Conservation (phyloP, 1,140 invertebrate species). For the Phenacoccus solenopsis region DNA sequence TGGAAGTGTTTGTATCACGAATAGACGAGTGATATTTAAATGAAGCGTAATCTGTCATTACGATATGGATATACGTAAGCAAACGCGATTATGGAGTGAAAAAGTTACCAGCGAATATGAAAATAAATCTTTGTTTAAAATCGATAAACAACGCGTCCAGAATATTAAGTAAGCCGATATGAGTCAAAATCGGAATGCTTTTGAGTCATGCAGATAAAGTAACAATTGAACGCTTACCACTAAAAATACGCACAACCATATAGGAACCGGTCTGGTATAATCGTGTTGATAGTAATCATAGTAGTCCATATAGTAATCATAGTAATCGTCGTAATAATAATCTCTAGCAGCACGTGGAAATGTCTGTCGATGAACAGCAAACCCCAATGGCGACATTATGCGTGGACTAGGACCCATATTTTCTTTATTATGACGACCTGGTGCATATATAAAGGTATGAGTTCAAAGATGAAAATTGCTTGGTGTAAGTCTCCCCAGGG, state of each 20-base stretch:
- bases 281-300: conserved; percentile 24
- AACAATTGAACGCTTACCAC: conserved; percentile 41
- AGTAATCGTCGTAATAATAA: conserved; percentile 31
- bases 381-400: conserved; percentile 55
- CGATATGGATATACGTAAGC: not conserved
- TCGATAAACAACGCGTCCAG: no score
- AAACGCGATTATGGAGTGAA: not conserved
- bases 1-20: not conserved
- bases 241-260: conserved; percentile 79
- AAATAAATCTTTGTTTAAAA: no score
- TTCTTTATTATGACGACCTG: conserved; percentile 15
- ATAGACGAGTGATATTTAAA: not conserved
- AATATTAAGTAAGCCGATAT: no score
- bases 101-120: no score
- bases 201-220: no score
- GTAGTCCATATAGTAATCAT: conserved; percentile 25
- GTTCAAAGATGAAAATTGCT: no score
- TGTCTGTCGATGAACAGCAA: conserved; percentile 35
- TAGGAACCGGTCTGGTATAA: conserved; percentile 62
- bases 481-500: no score
- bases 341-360: conserved; percentile 7
- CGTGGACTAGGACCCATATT: conserved; percentile 39
- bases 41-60: not conserved
- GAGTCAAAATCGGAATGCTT: no score
- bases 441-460: not conserved